phyloP scores from a whole-genome alignment of 1,140 invertebrate species.

The Bemisia tabaci region DNA sequence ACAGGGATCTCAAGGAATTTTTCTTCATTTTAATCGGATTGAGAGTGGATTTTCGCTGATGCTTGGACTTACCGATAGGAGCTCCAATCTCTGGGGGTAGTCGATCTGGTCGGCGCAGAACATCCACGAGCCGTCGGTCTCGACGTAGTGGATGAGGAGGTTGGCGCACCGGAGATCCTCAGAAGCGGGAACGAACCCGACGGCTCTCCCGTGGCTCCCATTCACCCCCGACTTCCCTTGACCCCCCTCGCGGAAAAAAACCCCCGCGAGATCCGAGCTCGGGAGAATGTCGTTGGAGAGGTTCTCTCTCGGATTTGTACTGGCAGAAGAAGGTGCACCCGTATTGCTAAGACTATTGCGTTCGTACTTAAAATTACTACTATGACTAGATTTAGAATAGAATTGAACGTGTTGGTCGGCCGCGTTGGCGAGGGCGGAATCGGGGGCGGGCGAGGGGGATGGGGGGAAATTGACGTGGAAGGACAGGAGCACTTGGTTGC shows the following conservation, averaged over 20 bases:
- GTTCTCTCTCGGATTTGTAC: too few species aligned
- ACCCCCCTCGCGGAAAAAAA: too few species aligned
- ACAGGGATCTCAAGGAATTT: too few species aligned
- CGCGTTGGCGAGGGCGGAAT: neutral
- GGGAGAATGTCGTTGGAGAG: too few species aligned
- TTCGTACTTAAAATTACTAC: neutral
- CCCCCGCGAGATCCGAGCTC: too few species aligned
- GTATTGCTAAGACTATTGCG: neutral
- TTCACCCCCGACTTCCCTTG: too few species aligned
- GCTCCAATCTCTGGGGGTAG: neutral
- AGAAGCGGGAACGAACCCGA: too few species aligned
- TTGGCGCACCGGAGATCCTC: neutral
- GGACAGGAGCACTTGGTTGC: slow-evolving; percentile 34
- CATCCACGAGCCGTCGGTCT: neutral
- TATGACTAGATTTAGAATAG: neutral
- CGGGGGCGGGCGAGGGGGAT: too few species aligned
- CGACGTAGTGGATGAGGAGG: neutral
- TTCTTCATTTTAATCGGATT: too few species aligned
- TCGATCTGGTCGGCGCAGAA: neutral
- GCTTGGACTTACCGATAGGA: neutral
- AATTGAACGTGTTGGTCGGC: neutral
- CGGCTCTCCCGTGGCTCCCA: too few species aligned
- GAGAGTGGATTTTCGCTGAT: too few species aligned
- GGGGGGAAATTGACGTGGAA: neutral
- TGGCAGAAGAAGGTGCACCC: too few species aligned